Conservation (phyloP, 1,140 invertebrate genomes). For the Globodera rostochiensis region DNA sequence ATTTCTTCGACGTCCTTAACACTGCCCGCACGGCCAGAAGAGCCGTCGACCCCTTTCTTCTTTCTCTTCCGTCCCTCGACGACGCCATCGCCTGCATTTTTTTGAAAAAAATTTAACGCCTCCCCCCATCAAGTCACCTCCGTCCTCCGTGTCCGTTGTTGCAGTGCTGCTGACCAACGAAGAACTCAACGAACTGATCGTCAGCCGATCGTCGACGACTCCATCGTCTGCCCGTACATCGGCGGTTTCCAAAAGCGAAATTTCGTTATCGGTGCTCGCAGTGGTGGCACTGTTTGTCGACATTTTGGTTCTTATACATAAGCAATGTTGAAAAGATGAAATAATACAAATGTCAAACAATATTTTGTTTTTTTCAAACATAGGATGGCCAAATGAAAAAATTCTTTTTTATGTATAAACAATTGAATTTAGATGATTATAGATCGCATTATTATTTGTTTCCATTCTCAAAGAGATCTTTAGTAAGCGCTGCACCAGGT, state of each 20-base stretch:
- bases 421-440: background rate
- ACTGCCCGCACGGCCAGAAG: background rate
- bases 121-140: background rate
- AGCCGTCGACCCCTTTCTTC: background rate
- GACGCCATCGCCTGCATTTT: background rate
- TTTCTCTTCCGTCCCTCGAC: background rate
- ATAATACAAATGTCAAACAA: too few relatives aligned
- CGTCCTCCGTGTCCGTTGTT: constrained; percentile 7
- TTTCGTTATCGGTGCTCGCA: constrained; percentile 12
- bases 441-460: background rate
- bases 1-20: background rate
- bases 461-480: background rate
- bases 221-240: background rate
- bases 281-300: constrained; percentile 1
- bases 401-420: too few relatives aligned
- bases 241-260: background rate
- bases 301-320: background rate
- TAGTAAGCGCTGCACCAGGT: constrained; percentile 7
- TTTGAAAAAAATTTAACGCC: background rate
- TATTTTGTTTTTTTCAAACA: too few relatives aligned
- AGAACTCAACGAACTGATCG: constrained; percentile 27
- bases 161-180: constrained; percentile 9
- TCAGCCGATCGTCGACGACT: constrained; percentile 1
- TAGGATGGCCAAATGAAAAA: too few relatives aligned
- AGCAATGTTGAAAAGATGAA: too few relatives aligned